These are phyloP conservation scores for Rhyacichthys aspro DNA, from an alignment of 2,797 vertebrate species.

Conservation along the genomic window DNA sequence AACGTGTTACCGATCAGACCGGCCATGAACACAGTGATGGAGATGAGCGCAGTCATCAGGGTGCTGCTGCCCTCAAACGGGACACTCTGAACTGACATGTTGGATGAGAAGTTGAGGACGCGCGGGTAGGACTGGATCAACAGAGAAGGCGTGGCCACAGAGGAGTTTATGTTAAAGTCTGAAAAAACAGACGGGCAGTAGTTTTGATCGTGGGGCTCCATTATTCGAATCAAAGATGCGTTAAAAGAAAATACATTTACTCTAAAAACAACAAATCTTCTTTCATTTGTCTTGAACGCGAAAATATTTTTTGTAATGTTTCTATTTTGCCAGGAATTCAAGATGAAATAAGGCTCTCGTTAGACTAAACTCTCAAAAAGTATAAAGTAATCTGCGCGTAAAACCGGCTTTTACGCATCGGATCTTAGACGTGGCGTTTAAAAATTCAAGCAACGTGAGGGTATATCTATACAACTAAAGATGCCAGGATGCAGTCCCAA, in stretches of 20 bases:
- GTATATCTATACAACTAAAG: not conserved
- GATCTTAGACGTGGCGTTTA: not conserved
- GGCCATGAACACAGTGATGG: conserved; percentile 89
- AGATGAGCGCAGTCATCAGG: conserved; percentile 89
- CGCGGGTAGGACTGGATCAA: conserved; percentile 27
- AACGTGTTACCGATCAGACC: conserved; percentile 92
- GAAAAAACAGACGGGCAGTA: conserved; percentile 40
- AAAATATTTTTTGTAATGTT: too few relatives aligned
- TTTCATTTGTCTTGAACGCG: too few relatives aligned
- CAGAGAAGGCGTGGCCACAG: conserved; percentile 18
- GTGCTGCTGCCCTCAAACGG: conserved; percentile 85
- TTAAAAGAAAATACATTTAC: not conserved
- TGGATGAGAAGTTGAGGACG: conserved; percentile 63
- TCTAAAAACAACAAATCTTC: too few relatives aligned
- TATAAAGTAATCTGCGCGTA: not conserved
- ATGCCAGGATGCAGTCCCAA: too few relatives aligned
- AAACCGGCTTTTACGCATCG: conserved; percentile 39
- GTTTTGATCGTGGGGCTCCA: conserved; percentile 61
- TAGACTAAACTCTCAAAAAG: too few relatives aligned
- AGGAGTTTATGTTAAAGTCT: conserved; percentile 56
- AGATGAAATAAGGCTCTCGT: too few relatives aligned
- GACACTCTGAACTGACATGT: conserved; percentile 68
- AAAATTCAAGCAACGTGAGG: too few relatives aligned
- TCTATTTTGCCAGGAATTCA: too few relatives aligned
- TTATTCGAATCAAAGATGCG: conserved; percentile 23